Evolutionary conservation across 2,797 vertebrate genomes (phyloP).

Genomic region (Aplochiton taeniatus): DNA sequence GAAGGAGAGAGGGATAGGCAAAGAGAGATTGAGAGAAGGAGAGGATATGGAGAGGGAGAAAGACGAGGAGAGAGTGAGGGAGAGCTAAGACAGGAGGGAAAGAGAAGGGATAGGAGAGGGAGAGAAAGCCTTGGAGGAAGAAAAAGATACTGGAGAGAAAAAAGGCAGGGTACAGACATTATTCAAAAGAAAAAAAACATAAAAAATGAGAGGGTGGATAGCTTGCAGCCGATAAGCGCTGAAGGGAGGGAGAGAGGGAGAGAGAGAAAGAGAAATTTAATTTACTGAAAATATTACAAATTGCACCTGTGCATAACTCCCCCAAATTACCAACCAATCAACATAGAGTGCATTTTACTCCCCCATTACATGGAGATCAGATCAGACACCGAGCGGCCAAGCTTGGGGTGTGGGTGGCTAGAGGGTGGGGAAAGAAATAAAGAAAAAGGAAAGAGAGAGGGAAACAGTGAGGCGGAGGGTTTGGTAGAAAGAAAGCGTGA

Average conservation of each 20-base stretch:
- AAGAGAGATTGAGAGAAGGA: slow-evolving; percentile 48
- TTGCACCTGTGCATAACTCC: slow-evolving; percentile 99
- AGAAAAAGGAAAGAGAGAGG: slow-evolving; percentile 50
- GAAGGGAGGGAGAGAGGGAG: slow-evolving; percentile 70
- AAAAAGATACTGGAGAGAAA: slow-evolving; percentile 68
- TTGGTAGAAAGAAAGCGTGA: slow-evolving; percentile 16
- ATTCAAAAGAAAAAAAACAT: slow-evolving; percentile 46
- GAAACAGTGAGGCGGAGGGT: slow-evolving; percentile 49
- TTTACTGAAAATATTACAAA: slow-evolving; percentile 99
- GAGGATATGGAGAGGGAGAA: slow-evolving; percentile 52
- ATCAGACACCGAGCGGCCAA: slow-evolving; percentile 89
- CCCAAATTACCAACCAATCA: slow-evolving; percentile 99
- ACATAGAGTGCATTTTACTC: slow-evolving; percentile 99
- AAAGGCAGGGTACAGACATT: slow-evolving; percentile 84
- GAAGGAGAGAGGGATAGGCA: slow-evolving; percentile 64
- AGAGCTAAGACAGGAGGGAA: slow-evolving; percentile 66
- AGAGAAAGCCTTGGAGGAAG: slow-evolving; percentile 84
- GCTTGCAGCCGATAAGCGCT: slow-evolving; percentile 56
- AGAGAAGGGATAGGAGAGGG: slow-evolving; percentile 80
- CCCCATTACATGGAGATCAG: slow-evolving; percentile 99
- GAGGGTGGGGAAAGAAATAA: slow-evolving; percentile 89
- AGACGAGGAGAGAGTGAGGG: slow-evolving; percentile 68
- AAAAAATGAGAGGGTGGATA: slow-evolving; percentile 26
- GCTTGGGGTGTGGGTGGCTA: slow-evolving; percentile 67
- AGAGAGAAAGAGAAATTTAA: slow-evolving; percentile 91